phyloP scores from a whole-genome alignment of 2,797 vertebrate species.

The Spinibarbus caldwelli region DNA sequence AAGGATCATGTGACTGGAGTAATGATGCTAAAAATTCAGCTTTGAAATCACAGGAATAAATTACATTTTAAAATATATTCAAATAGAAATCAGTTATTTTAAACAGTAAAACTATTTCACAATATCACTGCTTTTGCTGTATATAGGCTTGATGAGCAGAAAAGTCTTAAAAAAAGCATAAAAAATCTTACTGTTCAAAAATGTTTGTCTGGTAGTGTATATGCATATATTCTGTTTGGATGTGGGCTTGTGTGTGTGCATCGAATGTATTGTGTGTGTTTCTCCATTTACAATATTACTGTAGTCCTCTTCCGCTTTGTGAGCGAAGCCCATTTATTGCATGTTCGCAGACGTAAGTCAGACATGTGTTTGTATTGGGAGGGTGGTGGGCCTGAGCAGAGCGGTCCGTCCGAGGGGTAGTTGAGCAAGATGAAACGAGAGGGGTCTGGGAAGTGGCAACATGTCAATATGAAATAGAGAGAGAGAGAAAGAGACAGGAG shows the following conservation, averaged over 20 bases:
- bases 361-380: not conserved
- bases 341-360: not conserved
- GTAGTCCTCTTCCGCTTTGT: not conserved
- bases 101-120: not conserved
- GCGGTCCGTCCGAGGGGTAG: conserved; percentile 39
- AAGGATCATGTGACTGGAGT: not conserved
- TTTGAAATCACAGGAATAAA: not conserved
- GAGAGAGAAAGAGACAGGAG: conserved; percentile 53
- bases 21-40: not conserved
- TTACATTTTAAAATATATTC: not conserved
- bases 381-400: conserved; percentile 27
- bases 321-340: not conserved
- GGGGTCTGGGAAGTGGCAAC: conserved; percentile 61
- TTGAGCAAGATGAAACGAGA: conserved; percentile 61
- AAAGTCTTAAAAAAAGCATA: not conserved
- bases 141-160: not conserved
- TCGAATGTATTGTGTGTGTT: not conserved
- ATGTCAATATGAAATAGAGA: conserved; percentile 63
- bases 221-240: not conserved
- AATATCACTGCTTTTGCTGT: not conserved
- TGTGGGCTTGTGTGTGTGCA: not conserved
- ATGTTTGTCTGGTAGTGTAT: not conserved
- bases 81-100: too few relatives aligned
- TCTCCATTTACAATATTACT: not conserved
- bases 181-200: not conserved